These are phyloP conservation scores for Gryllus longicercus DNA, from an alignment of 2,888 invertebrate species.

Conservation along the genomic window DNA sequence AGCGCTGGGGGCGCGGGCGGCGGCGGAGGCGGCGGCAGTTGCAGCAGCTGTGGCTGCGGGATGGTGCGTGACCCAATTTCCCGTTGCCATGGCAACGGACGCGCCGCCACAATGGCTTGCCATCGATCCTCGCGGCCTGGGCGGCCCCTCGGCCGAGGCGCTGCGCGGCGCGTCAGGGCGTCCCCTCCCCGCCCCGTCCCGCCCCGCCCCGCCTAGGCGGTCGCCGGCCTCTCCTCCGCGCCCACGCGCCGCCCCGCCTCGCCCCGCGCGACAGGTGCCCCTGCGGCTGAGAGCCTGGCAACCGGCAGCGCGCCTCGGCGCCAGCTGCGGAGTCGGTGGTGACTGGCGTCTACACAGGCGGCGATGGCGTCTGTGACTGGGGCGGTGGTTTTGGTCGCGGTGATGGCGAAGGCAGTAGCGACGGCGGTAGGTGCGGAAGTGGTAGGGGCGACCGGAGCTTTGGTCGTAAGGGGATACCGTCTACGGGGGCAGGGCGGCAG, in stretches of 20 bases:
- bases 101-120: not conserved
- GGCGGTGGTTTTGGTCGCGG: not conserved
- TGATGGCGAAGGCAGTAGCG: not conserved
- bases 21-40: not conserved
- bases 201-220: not conserved
- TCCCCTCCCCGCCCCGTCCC: not conserved
- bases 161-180: not conserved
- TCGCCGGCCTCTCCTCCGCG: not conserved
- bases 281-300: not conserved
- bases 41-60: not conserved
- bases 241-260: not conserved
- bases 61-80: constrained; percentile 7
- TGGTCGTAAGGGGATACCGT: no score
- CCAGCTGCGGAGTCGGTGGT: not conserved
- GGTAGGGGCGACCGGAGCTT: no score
- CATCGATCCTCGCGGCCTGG: not conserved
- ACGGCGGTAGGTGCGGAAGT: not conserved
- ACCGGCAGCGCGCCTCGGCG: not conserved
- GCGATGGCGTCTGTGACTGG: not conserved
- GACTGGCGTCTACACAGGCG: not conserved
- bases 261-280: not conserved
- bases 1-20: not conserved
- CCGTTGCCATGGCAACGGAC: not conserved
- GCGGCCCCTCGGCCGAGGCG: not conserved
- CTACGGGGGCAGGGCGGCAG: no score